Evolutionary conservation across 2,113 vertebrate species (phyloP).

Genomic region (Felis catus): F.catus_Fca126_mat1.0 CM031413.1:77535501-77536000

Average conservation of each 20-base stretch:
- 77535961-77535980: slow-evolving; percentile 5
- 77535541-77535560: background rate
- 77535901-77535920: slow-evolving; percentile 54
- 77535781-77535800: slow-evolving; percentile 18
- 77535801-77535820: slow-evolving; percentile 39
- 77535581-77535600: slow-evolving; percentile 28
- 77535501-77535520: slow-evolving; percentile 36
- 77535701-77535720: slow-evolving; percentile 40
- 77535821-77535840: background rate
- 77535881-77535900: background rate
- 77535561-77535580: slow-evolving; percentile 45
- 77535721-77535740: slow-evolving; percentile 37
- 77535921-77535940: slow-evolving; percentile 43
- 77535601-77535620: background rate
- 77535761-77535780: slow-evolving; percentile 27
- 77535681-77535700: slow-evolving; percentile 17
- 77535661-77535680: background rate
- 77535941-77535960: slow-evolving; percentile 44
- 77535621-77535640: background rate
- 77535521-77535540: slow-evolving; percentile 33
- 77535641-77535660: background rate
- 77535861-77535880: background rate
- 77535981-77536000: slow-evolving; percentile 43
- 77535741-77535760: slow-evolving; percentile 39
- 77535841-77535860: slow-evolving; percentile 30